These are phyloP conservation scores for Yponomeuta cagnagella DNA, from an alignment of 2,888 invertebrate genomes.

Conservation along the genomic window DNA sequence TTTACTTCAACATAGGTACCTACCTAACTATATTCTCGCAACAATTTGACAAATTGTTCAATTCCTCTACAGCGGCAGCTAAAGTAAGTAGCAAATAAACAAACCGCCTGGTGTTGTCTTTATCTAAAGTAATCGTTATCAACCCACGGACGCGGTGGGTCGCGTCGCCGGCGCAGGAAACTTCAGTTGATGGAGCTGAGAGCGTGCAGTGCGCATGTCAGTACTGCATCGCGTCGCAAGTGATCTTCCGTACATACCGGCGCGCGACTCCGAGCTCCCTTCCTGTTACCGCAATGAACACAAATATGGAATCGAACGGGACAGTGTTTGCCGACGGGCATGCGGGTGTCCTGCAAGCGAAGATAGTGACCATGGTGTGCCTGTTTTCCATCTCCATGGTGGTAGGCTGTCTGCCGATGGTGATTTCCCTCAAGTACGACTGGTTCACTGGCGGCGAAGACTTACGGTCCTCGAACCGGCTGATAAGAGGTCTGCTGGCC, in stretches of 20 bases:
- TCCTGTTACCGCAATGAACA: constrained; percentile 25
- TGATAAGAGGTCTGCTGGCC: constrained; percentile 80
- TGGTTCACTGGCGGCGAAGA: constrained; percentile 71
- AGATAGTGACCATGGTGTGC: constrained; percentile 86
- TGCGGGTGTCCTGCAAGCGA: constrained; percentile 78
- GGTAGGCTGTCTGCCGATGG: constrained; percentile 84
- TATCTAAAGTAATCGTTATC: constrained; percentile 64
- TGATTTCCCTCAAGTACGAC: constrained; percentile 79
- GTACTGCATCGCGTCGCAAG: background rate
- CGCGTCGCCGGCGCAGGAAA: constrained; percentile 37
- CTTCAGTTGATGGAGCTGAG: constrained; percentile 39
- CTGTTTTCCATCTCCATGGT: constrained; percentile 85
- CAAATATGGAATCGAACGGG: constrained; percentile 26
- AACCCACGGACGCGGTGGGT: constrained; percentile 38
- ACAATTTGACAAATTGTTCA: constrained; percentile 3
- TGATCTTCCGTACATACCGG: background rate
- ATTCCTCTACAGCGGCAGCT: background rate
- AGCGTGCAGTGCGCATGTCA: constrained; percentile 21
- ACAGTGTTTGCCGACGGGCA: constrained; percentile 27
- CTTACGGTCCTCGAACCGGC: constrained; percentile 63
- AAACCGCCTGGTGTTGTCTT: constrained; percentile 41
- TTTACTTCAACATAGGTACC: no score
- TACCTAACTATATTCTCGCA: background rate
- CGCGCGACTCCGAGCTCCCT: constrained; percentile 22
- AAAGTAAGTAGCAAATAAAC: constrained; percentile 32